Evolutionary conservation across 1,140 invertebrate species (phyloP).

Genomic region (Bacillus rossius): DNA sequence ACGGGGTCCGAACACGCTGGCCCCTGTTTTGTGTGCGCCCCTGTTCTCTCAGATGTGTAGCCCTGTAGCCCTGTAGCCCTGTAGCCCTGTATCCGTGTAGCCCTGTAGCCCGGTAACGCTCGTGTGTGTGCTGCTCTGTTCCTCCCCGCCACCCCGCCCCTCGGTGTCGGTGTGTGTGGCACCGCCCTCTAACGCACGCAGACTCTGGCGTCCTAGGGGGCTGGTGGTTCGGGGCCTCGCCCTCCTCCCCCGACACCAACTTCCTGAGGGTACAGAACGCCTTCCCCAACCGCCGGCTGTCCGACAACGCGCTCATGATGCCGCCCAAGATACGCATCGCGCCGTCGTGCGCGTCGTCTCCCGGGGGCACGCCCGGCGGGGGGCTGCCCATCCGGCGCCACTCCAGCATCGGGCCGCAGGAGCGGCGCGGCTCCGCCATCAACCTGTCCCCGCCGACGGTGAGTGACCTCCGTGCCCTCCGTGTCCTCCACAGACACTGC

Average conservation of each 20-base stretch:
- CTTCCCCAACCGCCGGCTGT: slow-evolving; percentile 77
- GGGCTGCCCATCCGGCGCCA: slow-evolving; percentile 78
- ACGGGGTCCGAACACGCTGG: too few species aligned
- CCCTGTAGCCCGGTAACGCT: too few species aligned
- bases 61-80: too few species aligned
- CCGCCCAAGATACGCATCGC: slow-evolving; percentile 81
- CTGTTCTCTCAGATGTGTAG: background rate
- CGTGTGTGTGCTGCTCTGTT: too few species aligned
- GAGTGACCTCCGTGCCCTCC: slow-evolving; percentile 37
- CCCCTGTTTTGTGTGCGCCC: background rate
- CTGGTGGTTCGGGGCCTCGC: slow-evolving; percentile 66
- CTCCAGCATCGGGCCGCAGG: slow-evolving; percentile 84
- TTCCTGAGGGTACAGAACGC: slow-evolving; percentile 76
- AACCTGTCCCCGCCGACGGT: slow-evolving; percentile 84
- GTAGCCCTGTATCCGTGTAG: too few species aligned
- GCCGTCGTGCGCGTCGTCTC: slow-evolving; percentile 78
- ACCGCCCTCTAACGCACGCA: slow-evolving; percentile 19
- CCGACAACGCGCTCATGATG: slow-evolving; percentile 83
- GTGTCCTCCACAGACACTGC: too few species aligned
- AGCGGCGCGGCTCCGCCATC: slow-evolving; percentile 73
- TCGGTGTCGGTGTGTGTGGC: too few species aligned
- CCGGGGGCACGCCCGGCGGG: slow-evolving; percentile 71
- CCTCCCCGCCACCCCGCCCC: too few species aligned
- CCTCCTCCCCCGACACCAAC: slow-evolving; percentile 77
- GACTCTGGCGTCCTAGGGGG: slow-evolving; percentile 57